Evolutionary conservation across 1,140 invertebrate species (phyloP), one percentile per base, ranked within the genome.

Genomic region (Littorina saxatilis): DNA sequence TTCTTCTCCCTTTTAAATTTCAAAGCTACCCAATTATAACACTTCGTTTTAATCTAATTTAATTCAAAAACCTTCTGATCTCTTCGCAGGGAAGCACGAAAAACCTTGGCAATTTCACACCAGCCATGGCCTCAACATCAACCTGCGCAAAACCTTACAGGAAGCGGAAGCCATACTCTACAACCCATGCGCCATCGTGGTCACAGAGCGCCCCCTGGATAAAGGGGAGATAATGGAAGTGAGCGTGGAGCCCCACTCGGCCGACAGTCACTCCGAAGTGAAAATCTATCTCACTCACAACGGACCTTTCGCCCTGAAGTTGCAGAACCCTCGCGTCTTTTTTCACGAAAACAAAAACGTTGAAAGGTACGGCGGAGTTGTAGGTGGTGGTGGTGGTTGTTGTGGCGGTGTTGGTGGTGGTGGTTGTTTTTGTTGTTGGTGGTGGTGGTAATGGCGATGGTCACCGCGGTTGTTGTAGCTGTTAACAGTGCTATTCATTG

Each of bases 331-430:
- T 11, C 55, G 23, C 7, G 55, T 58, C 17, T 58, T 23, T 23
- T 58, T 58, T n/a, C 20, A n/a, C 55, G 55, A 58, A n/a, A 58
- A n/a, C 17, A 58, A 58, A n/a, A n/a, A n/a, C n/a, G n/a, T n/a
- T n/a, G n/a, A n/a, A n/a, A n/a, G n/a, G n/a, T n/a, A n/a, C n/a
- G n/a, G n/a, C n/a, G n/a, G n/a, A n/a, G n/a, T n/a, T n/a, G n/a
- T n/a, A n/a, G n/a, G n/a, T n/a, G n/a, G n/a, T n/a, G n/a, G n/a
- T n/a, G n/a, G n/a, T n/a, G n/a, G n/a, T n/a, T n/a, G n/a, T n/a
- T n/a, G n/a, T n/a, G n/a, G n/a, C n/a, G n/a, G n/a, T n/a, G n/a
- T n/a, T n/a, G n/a, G n/a, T n/a, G n/a, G n/a, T n/a, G n/a, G n/a
- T n/a, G n/a, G n/a, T n/a, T n/a, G n/a, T n/a, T n/a, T n/a, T n/a